Base-by-base conservation (phyloP, 2,797 vertebrate species). In the Propithecus perrieri region DNA sequence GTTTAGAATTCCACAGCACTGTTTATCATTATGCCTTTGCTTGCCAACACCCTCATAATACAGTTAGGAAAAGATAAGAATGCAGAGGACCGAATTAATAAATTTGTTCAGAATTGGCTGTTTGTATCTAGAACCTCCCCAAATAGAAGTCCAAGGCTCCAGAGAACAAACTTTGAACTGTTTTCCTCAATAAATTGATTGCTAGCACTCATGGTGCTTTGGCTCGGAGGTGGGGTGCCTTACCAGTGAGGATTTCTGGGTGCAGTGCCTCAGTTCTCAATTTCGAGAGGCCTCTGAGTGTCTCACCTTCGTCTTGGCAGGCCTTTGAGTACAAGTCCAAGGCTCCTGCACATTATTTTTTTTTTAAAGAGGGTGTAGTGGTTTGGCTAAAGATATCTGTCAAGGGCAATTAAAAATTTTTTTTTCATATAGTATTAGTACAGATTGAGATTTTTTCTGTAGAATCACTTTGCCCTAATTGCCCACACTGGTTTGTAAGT, bases 371-470 rank as follows among this genome's bases (percentile, higher is more conserved):
- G 10, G 26, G 28, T n/a, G 7, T 65, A 12, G 4, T 85, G 14
- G 35, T 91, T 95, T 96, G 33, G 26, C 17, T 90, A 53, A 63
- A 89, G 78, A 50, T 72, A 76, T 11, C 26, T 71, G 15, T 78
- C 26, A 78, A 50, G 43, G 48, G 83, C 18, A 59, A 24, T 18
- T 65, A 18, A 65, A 65, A 87, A 72, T 10, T 2, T 76, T 79
- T 69, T 87, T 96, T 88, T 94, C 6, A 50, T 78, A 55, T 17
- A 55, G 8, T 87, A 76, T 78, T 94, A 85, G 72, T 76, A 71
- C 74, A 92, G 76, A 48, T 91, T 78, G 67, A 65, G 33, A 63
- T n/a, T 65, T 65, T 65, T 65, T n/a, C 63, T 65, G 63, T 65
- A 65, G 33, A 65, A 65, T 33, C 63, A 65, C 15, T 8, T n/a